phyloP scores from a whole-genome alignment of 2,113 vertebrate genomes.

The Ptychochromis oligacanthus region DNA sequence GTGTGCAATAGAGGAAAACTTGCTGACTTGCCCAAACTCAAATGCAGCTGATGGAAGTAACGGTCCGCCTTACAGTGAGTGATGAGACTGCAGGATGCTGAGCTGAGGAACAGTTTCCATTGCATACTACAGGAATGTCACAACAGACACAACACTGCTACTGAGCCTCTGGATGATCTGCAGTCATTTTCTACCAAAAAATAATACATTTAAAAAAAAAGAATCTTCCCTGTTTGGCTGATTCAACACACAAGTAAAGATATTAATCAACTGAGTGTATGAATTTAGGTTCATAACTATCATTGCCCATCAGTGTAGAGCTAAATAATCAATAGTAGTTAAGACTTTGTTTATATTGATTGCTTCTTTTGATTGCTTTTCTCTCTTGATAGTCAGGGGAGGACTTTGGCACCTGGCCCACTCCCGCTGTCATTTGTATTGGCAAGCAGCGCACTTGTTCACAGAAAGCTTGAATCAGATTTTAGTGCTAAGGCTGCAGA shows the following conservation, averaged over 20 bases:
- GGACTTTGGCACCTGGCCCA: slow-evolving; percentile 70
- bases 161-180: slow-evolving; percentile 24
- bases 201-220: not conserved
- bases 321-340: slow-evolving; percentile 74
- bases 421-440: slow-evolving; percentile 78
- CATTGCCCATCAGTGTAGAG: slow-evolving; percentile 62
- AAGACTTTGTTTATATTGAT: slow-evolving; percentile 76
- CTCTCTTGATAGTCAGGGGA: slow-evolving; percentile 73
- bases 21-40: slow-evolving; percentile 78
- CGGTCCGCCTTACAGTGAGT: slow-evolving; percentile 76
- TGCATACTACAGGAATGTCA: slow-evolving; percentile 65
- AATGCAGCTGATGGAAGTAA: slow-evolving; percentile 82
- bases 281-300: slow-evolving; percentile 66
- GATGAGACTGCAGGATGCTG: slow-evolving; percentile 81
- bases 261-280: slow-evolving; percentile 65
- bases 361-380: slow-evolving; percentile 73
- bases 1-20: slow-evolving; percentile 70
- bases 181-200: not conserved
- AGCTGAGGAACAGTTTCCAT: slow-evolving; percentile 68
- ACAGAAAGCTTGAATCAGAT: slow-evolving; percentile 79
- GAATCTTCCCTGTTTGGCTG: slow-evolving; percentile 17
- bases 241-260: slow-evolving; percentile 35
- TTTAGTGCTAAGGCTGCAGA: slow-evolving; percentile 81
- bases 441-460: slow-evolving; percentile 73
- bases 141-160: slow-evolving; percentile 52